Conservation (phyloP, 2,888 invertebrate species). For the Chloroclystis v-ata region DNA sequence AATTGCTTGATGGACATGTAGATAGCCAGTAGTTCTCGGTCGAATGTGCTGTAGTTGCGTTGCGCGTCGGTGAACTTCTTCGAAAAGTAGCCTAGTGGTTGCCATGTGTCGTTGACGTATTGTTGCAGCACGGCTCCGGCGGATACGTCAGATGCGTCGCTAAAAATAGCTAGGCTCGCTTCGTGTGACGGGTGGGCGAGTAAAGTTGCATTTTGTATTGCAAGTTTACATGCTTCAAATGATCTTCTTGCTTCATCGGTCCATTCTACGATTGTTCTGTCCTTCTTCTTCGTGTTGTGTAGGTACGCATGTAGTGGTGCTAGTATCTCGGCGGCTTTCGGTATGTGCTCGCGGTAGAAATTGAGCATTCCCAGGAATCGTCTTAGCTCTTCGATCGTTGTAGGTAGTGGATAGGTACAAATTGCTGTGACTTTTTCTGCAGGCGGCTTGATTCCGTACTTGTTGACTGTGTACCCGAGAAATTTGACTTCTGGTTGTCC, state of each 20-base stretch:
- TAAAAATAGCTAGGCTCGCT: background rate
- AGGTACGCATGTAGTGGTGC: background rate
- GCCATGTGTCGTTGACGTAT: background rate
- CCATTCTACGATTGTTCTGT: background rate
- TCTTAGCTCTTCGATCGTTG: background rate
- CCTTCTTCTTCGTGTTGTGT: background rate
- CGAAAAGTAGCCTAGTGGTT: background rate
- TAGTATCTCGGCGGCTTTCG: background rate
- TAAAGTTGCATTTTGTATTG: background rate
- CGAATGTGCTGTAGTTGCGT: background rate
- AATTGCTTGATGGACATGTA: background rate
- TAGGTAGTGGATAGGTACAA: background rate
- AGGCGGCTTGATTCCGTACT: background rate
- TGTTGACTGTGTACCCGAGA: background rate
- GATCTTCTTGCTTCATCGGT: background rate
- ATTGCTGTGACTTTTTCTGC: background rate
- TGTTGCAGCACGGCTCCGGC: background rate
- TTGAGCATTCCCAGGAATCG: background rate
- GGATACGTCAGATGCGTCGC: background rate
- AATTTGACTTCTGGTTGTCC: background rate
- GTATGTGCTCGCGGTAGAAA: background rate
- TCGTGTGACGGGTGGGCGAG: background rate
- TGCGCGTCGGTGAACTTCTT: background rate
- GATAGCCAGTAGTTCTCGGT: background rate
- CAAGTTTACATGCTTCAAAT: background rate